phyloP scores from a whole-genome alignment of 2,113 vertebrate species.

The Oenanthe oenanthe region DNA sequence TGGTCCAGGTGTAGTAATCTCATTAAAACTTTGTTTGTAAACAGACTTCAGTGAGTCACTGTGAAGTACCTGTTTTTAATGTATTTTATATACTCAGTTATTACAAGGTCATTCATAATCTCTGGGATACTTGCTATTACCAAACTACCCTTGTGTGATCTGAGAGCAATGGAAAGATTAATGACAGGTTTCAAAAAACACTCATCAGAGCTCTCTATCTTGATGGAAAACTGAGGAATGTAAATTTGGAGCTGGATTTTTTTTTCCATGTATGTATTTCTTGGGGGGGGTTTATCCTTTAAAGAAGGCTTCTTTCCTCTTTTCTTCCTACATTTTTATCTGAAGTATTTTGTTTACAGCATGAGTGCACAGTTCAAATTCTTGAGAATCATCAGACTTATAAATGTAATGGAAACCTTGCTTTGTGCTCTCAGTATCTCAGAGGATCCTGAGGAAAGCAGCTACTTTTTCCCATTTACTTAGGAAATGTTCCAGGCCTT shows the following conservation, averaged over 20 bases:
- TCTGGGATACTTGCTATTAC: neutral
- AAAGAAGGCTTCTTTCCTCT: neutral
- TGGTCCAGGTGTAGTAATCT: neutral
- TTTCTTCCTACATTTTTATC: neutral
- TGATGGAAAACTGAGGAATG: neutral
- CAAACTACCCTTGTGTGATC: neutral
- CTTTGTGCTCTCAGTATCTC: neutral
- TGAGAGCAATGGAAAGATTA: neutral
- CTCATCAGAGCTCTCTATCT: neutral
- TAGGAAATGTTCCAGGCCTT: neutral
- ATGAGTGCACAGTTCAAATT: neutral
- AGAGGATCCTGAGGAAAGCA: conserved; percentile 4
- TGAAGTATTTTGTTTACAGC: conserved; percentile 62
- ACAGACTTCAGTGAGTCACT: neutral
- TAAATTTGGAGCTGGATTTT: neutral
- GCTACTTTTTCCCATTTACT: neutral
- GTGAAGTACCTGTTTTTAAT: neutral
- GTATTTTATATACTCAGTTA: neutral
- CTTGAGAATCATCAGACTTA: conserved; percentile 28
- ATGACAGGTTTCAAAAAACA: neutral
- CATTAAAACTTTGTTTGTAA: neutral
- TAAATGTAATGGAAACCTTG: conserved; percentile 36
- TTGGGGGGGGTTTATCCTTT: neutral
- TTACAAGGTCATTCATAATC: neutral
- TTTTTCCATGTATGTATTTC: neutral